A percentile compares a stretch with the other conserved stretches of the same genome.
These are phyloP conservation scores for Acanthis flammea DNA, from an alignment of 2,797 vertebrate genomes.

Conservation along the genomic window DNA sequence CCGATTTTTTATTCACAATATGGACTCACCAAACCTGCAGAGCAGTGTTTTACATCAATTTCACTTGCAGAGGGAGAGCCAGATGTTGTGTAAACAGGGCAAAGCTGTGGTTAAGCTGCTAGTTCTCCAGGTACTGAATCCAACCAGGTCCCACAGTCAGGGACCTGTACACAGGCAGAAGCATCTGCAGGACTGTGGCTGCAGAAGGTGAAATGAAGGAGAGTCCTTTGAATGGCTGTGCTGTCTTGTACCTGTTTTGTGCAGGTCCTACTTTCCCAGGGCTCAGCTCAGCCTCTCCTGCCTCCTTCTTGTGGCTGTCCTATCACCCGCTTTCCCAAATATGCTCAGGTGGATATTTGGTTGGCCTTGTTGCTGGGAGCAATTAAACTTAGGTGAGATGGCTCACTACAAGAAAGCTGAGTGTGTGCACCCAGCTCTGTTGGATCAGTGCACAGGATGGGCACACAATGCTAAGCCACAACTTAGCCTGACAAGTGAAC, in stretches of 20 bases:
- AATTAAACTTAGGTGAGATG: background rate
- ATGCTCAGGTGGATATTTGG: background rate
- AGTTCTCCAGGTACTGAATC: background rate
- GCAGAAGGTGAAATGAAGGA: background rate
- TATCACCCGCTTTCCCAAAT: background rate
- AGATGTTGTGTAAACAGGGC: background rate
- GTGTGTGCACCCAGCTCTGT: background rate
- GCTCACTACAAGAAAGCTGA: background rate
- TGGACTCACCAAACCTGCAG: background rate
- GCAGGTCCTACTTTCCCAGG: background rate
- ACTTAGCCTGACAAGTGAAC: background rate
- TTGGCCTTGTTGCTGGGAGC: background rate
- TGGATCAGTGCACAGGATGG: background rate
- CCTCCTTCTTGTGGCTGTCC: background rate
- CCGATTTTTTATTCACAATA: background rate
- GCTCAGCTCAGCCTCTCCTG: background rate
- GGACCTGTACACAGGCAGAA: accelerated
- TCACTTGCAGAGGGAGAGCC: background rate
- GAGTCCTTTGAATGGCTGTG: background rate
- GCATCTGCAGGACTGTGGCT: background rate
- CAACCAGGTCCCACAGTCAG: background rate
- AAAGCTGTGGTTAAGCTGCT: background rate
- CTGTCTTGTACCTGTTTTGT: background rate
- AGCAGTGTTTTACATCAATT: background rate
- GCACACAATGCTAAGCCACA: accelerated